A percentile compares a stretch with the other conserved stretches of the same genome.
Conservation (phyloP, 2,113 vertebrate species). For the Malurus elegans region DNA sequence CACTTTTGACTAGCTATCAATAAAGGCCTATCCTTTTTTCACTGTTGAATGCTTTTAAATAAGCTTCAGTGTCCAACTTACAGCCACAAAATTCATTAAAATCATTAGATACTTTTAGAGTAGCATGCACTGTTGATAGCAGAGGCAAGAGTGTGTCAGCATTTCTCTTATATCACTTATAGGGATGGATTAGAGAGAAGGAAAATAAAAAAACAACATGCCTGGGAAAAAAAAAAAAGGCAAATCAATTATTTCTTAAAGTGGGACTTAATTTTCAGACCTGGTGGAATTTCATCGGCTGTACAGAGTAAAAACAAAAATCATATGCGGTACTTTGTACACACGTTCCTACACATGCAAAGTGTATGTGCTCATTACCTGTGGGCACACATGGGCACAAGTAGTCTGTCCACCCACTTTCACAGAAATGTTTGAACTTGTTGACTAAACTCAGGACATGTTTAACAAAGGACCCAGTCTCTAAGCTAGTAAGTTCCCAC, state of each 20-base stretch:
- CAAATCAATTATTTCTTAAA: background rate
- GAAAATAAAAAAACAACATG: background rate
- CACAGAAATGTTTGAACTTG: background rate
- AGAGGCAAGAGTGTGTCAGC: constrained; percentile 16
- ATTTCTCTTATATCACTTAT: background rate
- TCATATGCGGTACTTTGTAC: background rate
- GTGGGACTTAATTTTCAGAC: constrained; percentile 5
- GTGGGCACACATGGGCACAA: background rate
- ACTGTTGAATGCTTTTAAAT: constrained; percentile 64
- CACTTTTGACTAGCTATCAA: constrained; percentile 51
- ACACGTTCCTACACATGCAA: background rate
- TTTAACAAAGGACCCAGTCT: background rate
- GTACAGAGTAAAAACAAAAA: background rate
- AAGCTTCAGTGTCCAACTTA: constrained; percentile 22
- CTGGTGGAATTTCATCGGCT: background rate
- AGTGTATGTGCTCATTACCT: background rate
- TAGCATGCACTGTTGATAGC: background rate
- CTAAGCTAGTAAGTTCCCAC: background rate
- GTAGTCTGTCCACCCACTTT: background rate
- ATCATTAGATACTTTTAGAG: constrained; percentile 37
- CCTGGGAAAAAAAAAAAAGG: background rate
- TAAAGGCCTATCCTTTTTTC: constrained; percentile 57
- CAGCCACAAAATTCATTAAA: constrained; percentile 52
- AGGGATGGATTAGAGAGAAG: background rate
- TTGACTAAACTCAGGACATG: background rate